Evolutionary conservation across 30 jellyfish, hydroid and myxozoan genomes (phyloP).

Genomic region (Pelagia noctiluca): DNA sequence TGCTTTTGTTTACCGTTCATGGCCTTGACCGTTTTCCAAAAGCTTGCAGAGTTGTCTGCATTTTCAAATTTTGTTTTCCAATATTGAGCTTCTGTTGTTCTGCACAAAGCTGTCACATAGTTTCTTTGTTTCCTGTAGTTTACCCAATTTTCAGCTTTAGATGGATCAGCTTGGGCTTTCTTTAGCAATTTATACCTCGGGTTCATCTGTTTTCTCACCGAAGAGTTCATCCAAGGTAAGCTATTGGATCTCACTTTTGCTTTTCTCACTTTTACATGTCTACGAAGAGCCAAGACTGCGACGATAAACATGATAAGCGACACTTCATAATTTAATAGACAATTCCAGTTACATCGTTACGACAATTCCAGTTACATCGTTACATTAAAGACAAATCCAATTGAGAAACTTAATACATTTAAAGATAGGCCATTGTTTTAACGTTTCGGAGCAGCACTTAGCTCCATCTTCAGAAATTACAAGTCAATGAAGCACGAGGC

Average conservation of each 20-base stretch:
- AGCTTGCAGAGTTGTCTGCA: constrained; percentile 31
- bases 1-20: constrained; percentile 19
- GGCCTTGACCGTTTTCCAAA: constrained; percentile 54
- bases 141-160: constrained; percentile 8
- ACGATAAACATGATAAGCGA: too few relatives aligned
- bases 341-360: too few relatives aligned
- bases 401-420: too few relatives aligned
- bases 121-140: constrained; percentile 21
- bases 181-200: constrained; percentile 50
- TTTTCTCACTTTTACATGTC: constrained; percentile 36
- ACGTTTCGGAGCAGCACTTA: too few relatives aligned
- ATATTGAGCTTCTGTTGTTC: constrained; percentile 28
- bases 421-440: too few relatives aligned
- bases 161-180: constrained; percentile 40
- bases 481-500: too few relatives aligned
- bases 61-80: constrained; percentile 41
- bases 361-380: too few relatives aligned
- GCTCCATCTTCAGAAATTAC: too few relatives aligned
- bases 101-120: neutral
- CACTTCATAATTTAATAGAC: too few relatives aligned
- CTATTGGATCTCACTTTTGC: constrained; percentile 62
- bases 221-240: constrained; percentile 56
- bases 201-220: constrained; percentile 42
- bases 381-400: too few relatives aligned
- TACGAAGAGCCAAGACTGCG: too few relatives aligned